Percentiles rank a stretch among this genome's conserved stretches.
phyloP scores from a whole-genome alignment of 2,113 vertebrate species.

The Myocastor coypus region DNA sequence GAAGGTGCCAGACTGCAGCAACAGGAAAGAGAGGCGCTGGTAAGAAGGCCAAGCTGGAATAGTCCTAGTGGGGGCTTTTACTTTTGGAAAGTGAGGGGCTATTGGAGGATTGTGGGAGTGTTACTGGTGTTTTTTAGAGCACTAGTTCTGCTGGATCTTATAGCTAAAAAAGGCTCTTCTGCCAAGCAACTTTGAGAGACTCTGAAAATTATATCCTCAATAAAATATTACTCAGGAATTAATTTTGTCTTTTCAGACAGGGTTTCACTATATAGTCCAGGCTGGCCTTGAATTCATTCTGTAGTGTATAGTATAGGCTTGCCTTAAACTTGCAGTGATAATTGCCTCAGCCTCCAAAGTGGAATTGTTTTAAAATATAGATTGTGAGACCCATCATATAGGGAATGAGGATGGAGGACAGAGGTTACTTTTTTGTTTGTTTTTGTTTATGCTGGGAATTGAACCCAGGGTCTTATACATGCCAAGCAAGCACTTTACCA shows the following conservation, averaged over 20 bases:
- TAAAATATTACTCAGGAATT: neutral
- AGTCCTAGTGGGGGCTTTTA: neutral
- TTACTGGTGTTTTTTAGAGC: neutral
- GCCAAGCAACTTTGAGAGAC: neutral
- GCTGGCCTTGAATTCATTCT: neutral
- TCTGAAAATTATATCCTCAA: neutral
- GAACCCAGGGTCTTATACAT: neutral
- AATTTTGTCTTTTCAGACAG: neutral
- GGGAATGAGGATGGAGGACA: neutral
- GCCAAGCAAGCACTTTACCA: neutral
- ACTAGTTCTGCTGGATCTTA: neutral
- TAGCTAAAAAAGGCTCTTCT: neutral
- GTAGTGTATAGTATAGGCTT: neutral
- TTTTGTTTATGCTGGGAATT: neutral
- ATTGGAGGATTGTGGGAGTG: neutral
- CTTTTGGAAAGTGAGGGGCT: neutral
- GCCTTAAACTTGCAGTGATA: neutral
- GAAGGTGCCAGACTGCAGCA: slow-evolving; percentile 78
- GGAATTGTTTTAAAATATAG: slow-evolving; percentile 2
- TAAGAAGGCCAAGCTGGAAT: slow-evolving; percentile 66
- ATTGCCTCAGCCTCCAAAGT: neutral
- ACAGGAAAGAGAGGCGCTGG: slow-evolving; percentile 82
- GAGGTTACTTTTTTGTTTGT: neutral
- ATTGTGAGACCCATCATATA: neutral
- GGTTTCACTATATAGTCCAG: neutral